Base-by-base conservation (phyloP, 1,140 invertebrate species). In the Luehdorfia chinensis region DNA sequence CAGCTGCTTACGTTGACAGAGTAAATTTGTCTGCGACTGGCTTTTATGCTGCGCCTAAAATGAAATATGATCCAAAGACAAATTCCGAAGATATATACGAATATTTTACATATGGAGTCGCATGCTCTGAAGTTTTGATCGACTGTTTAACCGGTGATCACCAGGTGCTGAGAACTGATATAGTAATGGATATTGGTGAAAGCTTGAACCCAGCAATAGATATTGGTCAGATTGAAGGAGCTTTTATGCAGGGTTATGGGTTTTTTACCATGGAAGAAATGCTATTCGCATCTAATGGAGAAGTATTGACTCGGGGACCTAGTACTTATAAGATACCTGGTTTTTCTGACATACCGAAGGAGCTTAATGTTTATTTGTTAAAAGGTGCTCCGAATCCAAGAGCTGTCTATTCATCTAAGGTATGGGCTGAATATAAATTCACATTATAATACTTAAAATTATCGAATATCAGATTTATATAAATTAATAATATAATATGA, bases 191-290 rank as follows among this genome's bases (percentile, higher is more conserved):
- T 69, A 70, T 92, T 27, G 92, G 92, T 4, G 87, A 90, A 53
- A 92, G 90, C 64, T 65, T 93, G 25, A 93, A 93, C 66, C 92
- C 92, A 11, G 91, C 91, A 1, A 90, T 93, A 52, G 92, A 93
- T 64, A 90, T 93, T 56, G 92, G 92, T 6, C 92, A 93, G 76
- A 91, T 93, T 11, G 92, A 93, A 81, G 92, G 92, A 9, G 92
- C 88, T 0, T 93, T 92, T 73, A 84, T 90, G 46, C 91, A 92
- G 83, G 92, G 91, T 1, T 90, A 91, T 73, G 91, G 92, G 14
- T 80, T 91, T 28, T 91, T 87, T 61, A 90, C 90, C 2, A 72
- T 93, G 64, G 92, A 93, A 69, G 90, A 92, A 62, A 75, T 91
- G 56, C 72, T 89, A 28, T 89, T 90, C 56, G 88, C 90, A 11